These are phyloP conservation scores for Scaptomyza pallida DNA, from an alignment of 1,140 invertebrate genomes.

Conservation along the genomic window DNA sequence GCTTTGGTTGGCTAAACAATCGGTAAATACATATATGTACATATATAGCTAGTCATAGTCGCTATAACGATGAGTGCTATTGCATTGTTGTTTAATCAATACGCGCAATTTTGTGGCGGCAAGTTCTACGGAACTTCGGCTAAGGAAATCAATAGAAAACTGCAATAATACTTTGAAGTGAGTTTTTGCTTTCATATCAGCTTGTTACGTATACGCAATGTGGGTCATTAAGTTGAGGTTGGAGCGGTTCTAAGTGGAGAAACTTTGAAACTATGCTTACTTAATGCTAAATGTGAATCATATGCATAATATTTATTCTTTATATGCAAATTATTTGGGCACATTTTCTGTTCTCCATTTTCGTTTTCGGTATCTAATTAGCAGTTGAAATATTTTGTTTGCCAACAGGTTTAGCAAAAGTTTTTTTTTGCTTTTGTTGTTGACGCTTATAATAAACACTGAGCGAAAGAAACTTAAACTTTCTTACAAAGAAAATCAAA, in stretches of 20 bases:
- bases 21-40: neutral
- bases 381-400: constrained; percentile 19
- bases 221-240: constrained; percentile 18
- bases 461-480: neutral
- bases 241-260: neutral
- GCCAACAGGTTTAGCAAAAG: constrained; percentile 18
- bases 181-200: constrained; percentile 9
- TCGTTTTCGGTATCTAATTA: constrained; percentile 8
- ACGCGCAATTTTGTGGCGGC: constrained; percentile 26
- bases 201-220: constrained; percentile 44
- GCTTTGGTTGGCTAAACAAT: constrained; percentile 6
- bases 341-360: neutral
- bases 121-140: neutral
- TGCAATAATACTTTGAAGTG: constrained; percentile 18
- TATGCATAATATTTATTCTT: constrained; percentile 24
- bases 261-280: neutral
- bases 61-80: constrained; percentile 43
- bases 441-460: neutral
- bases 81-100: constrained; percentile 55
- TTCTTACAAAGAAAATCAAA: neutral
- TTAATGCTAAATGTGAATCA: constrained; percentile 32
- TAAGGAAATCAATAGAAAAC: constrained; percentile 23
- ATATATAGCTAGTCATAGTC: constrained; percentile 16
- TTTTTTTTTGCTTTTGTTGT: too few species aligned
- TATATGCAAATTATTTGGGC: constrained; percentile 30